Base-by-base conservation (phyloP, 2,888 invertebrate species). In the Andrena minutula region DNA sequence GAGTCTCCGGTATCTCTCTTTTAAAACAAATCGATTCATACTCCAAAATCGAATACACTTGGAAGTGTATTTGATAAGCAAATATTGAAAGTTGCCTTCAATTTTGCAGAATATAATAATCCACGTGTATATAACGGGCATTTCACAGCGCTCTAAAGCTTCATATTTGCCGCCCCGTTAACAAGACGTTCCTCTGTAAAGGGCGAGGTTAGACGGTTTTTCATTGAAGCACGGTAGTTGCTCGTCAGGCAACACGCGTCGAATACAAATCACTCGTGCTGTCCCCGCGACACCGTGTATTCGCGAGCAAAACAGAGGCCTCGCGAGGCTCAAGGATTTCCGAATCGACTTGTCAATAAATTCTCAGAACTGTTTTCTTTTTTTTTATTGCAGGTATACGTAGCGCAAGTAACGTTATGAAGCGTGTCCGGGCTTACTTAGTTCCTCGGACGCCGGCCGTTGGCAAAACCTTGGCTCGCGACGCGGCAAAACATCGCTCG, bases 281-380 rank as follows among this genome's bases (percentile, higher is more conserved):
- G 35, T 68, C 68, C 56, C 26, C 12, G 6, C 32, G 12, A 69
- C 16, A 23, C 69, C 51, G 41, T 68, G 26, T n/a, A 53, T 20
- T 60, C 28, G n/a, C 28, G 69, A n/a, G 69, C 78, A 77, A 76
- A 76, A 76, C 78, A 12, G 12, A 41, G 28, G 60, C 41, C 60
- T 60, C 30, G 12, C 41, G 53, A 26, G 23, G 28, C 69, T 47
- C 56, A 28, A 16, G 78, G 63, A 77, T 77, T 64, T 77, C 79
- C 69, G 58, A 79, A 79, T 79, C 79, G 66, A 78, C 78, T 66
- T 41, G 69, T 51, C 70, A 77, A 79, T 79, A 79, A 79, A 79
- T 79, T 64, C 79, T 51, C 35, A 28, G 64, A 10, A 26, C 26
- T 23, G 64, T 26, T 3, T 7, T 26, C 1, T 2, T 23, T 12